Base-by-base conservation (phyloP, 2,113 vertebrate genomes). In the Aepyceros melampus region DNA sequence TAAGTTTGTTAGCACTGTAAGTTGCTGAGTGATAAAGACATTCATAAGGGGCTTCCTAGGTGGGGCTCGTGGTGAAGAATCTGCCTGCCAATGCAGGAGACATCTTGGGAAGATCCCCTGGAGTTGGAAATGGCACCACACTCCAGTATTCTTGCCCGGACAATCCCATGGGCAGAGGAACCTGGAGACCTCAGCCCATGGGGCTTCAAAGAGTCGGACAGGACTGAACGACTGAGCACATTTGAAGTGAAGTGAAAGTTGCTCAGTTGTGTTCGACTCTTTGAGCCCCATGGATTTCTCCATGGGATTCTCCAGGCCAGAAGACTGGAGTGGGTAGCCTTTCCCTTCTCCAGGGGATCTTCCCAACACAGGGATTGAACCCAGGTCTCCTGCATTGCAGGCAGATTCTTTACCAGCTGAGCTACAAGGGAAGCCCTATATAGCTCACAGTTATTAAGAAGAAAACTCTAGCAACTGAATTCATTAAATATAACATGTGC, bases 381-480 rank as follows among this genome's bases (percentile, higher is more conserved):
- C n/a, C 64, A 36, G 19, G 64, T 71, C 64, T 71, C 64, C 19
- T 11, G 64, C 10, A 11, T 6, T 71, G 64, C 64, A 71, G n/a
- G 9, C 10, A 2, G 19, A 23, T 71, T 71, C 64, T 71, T 36
- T 71, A 36, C 64, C 64, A 36, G 19, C n/a, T 71, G n/a, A 71
- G 64, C 19, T 19, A 40, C 19, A 3, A 6, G 19, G 67, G 67
- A 36, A 36, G 64, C 64, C 64, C n/a, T 36, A 21, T 21, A 23
- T 25, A 95, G 45, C 40, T 95, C 47, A 79, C 29, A 56, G 7
- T 60, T 91, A 83, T 36, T 67, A 56, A 92, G 81, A 62, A 62
- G 76, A 85, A 94, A 83, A 93, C 27, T 33, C 19, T 89, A 78
- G 8, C 58, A 96, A 71, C 23, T 85, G 25, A 94, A 55, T 15